A percentile compares a stretch with the other conserved stretches of the same genome.
Conservation (phyloP, 2,888 invertebrate species). For the Oscheius sp. region DNA sequence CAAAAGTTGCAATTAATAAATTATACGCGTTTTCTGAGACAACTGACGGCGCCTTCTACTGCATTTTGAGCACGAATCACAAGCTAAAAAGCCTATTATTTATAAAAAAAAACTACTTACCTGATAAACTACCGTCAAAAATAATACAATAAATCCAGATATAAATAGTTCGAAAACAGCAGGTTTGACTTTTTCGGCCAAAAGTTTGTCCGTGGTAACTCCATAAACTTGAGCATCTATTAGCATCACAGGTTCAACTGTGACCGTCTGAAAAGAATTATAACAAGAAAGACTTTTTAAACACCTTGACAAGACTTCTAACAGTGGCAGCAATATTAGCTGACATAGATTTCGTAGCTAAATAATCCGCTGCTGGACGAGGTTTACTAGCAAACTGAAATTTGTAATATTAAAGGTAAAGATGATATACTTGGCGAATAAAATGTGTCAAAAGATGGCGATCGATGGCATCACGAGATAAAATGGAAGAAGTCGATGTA, state of each 20-base stretch:
- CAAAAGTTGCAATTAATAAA: no score
- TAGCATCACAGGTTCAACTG: slow-evolving; percentile 33
- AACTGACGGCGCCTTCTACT: slow-evolving; percentile 38
- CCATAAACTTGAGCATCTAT: slow-evolving; percentile 44
- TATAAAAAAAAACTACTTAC: not conserved
- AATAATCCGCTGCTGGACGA: slow-evolving; percentile 47
- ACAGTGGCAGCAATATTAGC: slow-evolving; percentile 48
- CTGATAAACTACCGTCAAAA: slow-evolving; percentile 79
- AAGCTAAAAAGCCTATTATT: slow-evolving; percentile 28
- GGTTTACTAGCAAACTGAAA: slow-evolving; percentile 48
- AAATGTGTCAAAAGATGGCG: slow-evolving; percentile 45
- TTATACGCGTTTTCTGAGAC: slow-evolving; percentile 38
- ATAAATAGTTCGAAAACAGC: slow-evolving; percentile 95
- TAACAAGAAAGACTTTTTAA: not conserved
- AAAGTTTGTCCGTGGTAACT: slow-evolving; percentile 35
- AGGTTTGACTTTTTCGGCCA: slow-evolving; percentile 78
- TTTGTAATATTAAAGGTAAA: not conserved
- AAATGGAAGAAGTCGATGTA: slow-evolving; percentile 45
- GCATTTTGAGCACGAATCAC: slow-evolving; percentile 37
- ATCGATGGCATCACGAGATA: slow-evolving; percentile 51
- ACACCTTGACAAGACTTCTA: not conserved
- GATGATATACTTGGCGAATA: slow-evolving; percentile 28
- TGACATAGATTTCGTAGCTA: slow-evolving; percentile 43
- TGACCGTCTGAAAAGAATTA: slow-evolving; percentile 16
- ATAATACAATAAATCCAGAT: slow-evolving; percentile 84